Evolutionary conservation across 2,797 vertebrate species (phyloP).

Genomic region (Hippopotamyrus pictus): DNA sequence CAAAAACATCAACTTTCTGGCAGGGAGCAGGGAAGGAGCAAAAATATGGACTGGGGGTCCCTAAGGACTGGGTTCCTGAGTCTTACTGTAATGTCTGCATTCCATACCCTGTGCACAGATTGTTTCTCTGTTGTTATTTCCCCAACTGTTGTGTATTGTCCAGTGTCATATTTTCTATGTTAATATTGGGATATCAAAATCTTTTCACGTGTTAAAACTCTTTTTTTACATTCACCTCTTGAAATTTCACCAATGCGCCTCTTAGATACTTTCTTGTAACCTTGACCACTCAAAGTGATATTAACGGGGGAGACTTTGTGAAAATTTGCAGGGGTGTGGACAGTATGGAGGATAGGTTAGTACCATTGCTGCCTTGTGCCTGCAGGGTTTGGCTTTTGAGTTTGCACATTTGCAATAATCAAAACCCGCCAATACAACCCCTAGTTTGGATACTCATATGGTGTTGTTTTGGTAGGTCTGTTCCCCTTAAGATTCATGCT

Average conservation of each 20-base stretch:
- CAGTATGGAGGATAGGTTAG: not conserved
- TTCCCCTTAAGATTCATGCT: too few relatives aligned
- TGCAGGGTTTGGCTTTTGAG: too few relatives aligned
- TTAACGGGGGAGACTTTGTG: not conserved
- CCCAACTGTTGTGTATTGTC: not conserved
- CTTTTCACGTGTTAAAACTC: not conserved
- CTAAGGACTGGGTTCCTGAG: not conserved
- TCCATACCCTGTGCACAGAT: not conserved
- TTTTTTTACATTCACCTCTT: not conserved
- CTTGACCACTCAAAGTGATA: not conserved
- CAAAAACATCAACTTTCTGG: not conserved
- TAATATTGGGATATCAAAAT: not conserved
- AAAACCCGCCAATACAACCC: too few relatives aligned
- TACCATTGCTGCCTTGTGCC: too few relatives aligned
- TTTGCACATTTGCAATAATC: too few relatives aligned
- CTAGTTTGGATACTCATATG: too few relatives aligned
- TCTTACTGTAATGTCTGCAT: not conserved
- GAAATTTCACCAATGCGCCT: not conserved
- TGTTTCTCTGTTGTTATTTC: not conserved
- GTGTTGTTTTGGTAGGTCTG: too few relatives aligned
- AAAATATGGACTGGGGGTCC: not conserved
- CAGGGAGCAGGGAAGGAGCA: not conserved
- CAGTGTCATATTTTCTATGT: not conserved
- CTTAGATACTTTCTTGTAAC: not conserved
- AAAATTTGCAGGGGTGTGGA: not conserved